These are phyloP conservation scores for Noctua pronuba DNA, from an alignment of 2,888 invertebrate genomes.

Conservation along the genomic window DNA sequence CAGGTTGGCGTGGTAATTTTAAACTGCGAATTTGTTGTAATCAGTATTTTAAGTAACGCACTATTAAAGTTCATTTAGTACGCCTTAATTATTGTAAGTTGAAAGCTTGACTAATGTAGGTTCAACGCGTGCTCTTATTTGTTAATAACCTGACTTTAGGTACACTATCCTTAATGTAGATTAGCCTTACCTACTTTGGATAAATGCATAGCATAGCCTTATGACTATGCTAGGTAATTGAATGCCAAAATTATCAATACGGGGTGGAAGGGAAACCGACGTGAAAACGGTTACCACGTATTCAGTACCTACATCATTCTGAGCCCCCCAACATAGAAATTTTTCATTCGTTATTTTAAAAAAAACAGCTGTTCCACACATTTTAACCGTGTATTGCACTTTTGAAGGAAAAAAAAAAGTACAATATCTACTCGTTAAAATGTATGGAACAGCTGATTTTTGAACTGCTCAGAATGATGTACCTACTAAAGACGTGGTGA, in stretches of 20 bases:
- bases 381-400: too few species aligned
- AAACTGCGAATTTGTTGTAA: slow-evolving; percentile 28
- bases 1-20: slow-evolving; percentile 15
- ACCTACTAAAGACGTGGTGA: too few species aligned
- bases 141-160: slow-evolving; percentile 4
- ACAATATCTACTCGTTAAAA: too few species aligned
- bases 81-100: slow-evolving; percentile 18
- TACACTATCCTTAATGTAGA: neutral
- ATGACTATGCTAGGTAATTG: neutral
- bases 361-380: too few species aligned
- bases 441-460: too few species aligned
- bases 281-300: too few species aligned
- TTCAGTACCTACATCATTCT: too few species aligned
- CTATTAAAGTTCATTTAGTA: slow-evolving; percentile 20
- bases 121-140: slow-evolving; percentile 21
- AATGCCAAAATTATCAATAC: neutral
- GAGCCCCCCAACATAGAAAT: too few species aligned
- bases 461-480: too few species aligned
- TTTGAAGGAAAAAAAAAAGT: too few species aligned
- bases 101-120: neutral
- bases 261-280: too few species aligned
- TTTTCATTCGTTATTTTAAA: too few species aligned
- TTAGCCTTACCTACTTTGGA: neutral
- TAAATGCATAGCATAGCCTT: slow-evolving; percentile 3
- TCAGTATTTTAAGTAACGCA: slow-evolving; percentile 39